Evolutionary conservation across 2,888 invertebrate genomes (phyloP).

Genomic region (Charanyca ferruginea): DNA sequence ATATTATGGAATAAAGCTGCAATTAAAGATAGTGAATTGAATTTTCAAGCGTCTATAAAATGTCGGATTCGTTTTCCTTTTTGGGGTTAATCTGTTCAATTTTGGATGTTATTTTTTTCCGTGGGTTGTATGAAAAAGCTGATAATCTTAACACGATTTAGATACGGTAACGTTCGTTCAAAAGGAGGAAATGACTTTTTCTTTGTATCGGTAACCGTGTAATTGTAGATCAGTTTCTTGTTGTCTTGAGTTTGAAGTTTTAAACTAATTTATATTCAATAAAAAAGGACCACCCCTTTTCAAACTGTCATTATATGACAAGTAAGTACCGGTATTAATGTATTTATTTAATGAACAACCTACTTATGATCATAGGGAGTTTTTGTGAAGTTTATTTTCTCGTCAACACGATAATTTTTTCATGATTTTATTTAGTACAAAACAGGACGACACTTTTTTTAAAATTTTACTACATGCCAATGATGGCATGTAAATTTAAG

Average conservation of each 20-base stretch:
- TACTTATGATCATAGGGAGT: no score
- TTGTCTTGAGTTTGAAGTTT: constrained; percentile 73
- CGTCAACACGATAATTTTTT: no score
- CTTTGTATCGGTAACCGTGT: constrained; percentile 78
- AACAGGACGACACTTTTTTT: no score
- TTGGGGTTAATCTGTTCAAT: constrained; percentile 50
- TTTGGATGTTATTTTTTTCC: constrained; percentile 45
- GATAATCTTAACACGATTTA: constrained; percentile 62
- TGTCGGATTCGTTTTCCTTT: constrained; percentile 48
- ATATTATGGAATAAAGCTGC: constrained; percentile 38
- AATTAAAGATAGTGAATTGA: constrained; percentile 57
- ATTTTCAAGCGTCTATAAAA: constrained; percentile 53
- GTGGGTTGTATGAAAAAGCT: constrained; percentile 34
- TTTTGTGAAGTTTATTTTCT: no score
- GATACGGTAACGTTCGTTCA: constrained; percentile 70
- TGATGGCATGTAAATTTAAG: no score
- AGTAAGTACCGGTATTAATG: background rate
- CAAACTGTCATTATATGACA: constrained; percentile 3
- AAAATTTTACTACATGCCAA: no score
- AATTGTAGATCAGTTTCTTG: constrained; percentile 80
- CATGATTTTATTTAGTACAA: no score
- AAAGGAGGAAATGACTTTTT: constrained; percentile 84
- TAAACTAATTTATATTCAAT: constrained; percentile 64
- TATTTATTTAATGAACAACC: no score
- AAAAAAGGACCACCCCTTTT: constrained; percentile 71